Evolutionary conservation across 35 echinoderm and acorn worm genomes (phyloP).

Genomic region (Heliocidaris tuberculata): DNA sequence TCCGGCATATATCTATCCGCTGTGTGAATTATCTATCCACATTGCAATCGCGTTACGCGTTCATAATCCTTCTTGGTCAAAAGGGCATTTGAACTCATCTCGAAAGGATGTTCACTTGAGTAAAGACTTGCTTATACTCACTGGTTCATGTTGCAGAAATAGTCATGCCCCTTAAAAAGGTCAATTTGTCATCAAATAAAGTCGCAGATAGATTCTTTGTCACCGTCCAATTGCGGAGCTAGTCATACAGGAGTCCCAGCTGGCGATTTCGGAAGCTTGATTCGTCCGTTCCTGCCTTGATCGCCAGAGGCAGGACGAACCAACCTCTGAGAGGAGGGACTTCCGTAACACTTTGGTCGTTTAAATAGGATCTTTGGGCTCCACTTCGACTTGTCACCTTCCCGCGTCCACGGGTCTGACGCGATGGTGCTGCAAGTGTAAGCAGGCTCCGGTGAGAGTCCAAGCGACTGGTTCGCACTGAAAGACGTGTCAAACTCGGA

Average conservation of each 20-base stretch:
- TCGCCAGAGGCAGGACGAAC: background rate
- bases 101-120: background rate
- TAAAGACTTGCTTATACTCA: background rate
- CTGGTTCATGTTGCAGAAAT: background rate
- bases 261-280: conserved; percentile 57
- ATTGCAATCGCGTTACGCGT: background rate
- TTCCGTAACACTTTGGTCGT: conserved; percentile 28
- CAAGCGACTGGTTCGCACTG: background rate
- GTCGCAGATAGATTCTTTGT: background rate
- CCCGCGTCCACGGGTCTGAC: conserved; percentile 40
- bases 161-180: background rate
- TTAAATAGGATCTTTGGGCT: conserved; percentile 43
- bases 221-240: conserved; percentile 18
- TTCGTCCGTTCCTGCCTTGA: conserved; percentile 47
- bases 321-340: conserved; percentile 22
- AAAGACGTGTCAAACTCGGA: background rate
- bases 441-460: background rate
- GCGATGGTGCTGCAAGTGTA: conserved; percentile 36
- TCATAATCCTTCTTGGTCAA: background rate
- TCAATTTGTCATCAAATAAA: background rate
- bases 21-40: background rate
- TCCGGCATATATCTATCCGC: background rate
- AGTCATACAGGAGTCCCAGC: conserved; percentile 64
- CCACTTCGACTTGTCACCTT: conserved; percentile 38
- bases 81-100: background rate